A percentile compares a stretch with the other conserved stretches of the same genome.
phyloP scores from a whole-genome alignment of 2,113 vertebrate genomes.

The Cranoglanis bouderius region DNA sequence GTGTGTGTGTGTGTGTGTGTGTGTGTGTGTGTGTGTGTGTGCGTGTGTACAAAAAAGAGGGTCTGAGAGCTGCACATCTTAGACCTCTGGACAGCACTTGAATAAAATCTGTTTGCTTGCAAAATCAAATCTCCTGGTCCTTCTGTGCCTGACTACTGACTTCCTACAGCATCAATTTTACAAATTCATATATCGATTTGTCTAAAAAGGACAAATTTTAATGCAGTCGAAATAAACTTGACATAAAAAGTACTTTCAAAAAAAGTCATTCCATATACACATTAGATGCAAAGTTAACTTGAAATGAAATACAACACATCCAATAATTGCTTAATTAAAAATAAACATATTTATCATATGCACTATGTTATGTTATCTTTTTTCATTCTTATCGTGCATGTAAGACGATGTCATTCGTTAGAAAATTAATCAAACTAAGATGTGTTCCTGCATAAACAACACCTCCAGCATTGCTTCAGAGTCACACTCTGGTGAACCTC shows the following conservation, averaged over 20 bases:
- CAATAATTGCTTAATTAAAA: not conserved
- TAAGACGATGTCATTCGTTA: not conserved
- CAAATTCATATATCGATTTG: not conserved
- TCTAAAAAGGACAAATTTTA: not conserved
- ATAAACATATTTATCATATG: not conserved
- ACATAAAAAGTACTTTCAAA: not conserved
- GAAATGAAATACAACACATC: not conserved
- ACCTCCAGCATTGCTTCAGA: not conserved
- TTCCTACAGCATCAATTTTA: not conserved
- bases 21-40: not conserved
- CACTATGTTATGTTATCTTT: not conserved
- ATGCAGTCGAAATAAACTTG: not conserved
- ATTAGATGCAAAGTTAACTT: not conserved
- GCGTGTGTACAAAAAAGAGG: no score
- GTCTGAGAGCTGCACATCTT: not conserved
- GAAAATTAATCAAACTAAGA: not conserved
- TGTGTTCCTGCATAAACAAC: not conserved
- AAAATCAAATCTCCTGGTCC: not conserved
- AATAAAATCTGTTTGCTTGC: not conserved
- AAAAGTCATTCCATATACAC: not conserved
- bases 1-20: no score
- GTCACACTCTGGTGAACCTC: constrained; percentile 4
- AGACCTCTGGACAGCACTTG: not conserved
- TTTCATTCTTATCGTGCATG: not conserved
- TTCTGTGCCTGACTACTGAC: not conserved